Percentiles rank a stretch among this genome's conserved stretches.
These are phyloP conservation scores for Nannoperca obscura DNA, from an alignment of 2,797 vertebrate genomes.

Conservation along the genomic window DNA sequence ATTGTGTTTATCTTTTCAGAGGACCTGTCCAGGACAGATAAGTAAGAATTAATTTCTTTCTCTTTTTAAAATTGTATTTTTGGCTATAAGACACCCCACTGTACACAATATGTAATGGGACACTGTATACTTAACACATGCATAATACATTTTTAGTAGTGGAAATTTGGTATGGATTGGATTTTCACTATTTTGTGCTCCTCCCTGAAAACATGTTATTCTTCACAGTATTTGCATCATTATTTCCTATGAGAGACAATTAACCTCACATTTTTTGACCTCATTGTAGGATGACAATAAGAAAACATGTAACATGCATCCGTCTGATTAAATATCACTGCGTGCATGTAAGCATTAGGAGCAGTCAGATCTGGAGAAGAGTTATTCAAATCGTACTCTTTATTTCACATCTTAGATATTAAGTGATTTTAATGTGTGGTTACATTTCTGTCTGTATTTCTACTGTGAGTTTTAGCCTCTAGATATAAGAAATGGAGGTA, in stretches of 20 bases:
- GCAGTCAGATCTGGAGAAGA: not conserved
- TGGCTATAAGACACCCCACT: not conserved
- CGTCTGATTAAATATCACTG: slow-evolving; percentile 2
- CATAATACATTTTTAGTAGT: not conserved
- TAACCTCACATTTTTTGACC: not conserved
- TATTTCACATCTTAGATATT: not conserved
- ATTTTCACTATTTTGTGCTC: not conserved
- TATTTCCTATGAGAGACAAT: not conserved
- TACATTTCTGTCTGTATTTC: not conserved
- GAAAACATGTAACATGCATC: not conserved
- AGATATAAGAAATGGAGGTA: slow-evolving; percentile 15
- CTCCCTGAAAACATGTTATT: not conserved
- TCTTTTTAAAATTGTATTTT: not conserved
- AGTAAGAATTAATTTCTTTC: slow-evolving; percentile 66
- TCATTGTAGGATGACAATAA: slow-evolving; percentile 1
- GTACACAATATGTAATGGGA: not conserved
- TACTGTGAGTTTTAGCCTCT: slow-evolving; percentile 38
- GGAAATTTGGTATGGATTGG: not conserved
- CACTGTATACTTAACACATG: not conserved
- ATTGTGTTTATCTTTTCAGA: slow-evolving; percentile 29
- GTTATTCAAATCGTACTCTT: slow-evolving; percentile 3
- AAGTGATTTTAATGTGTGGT: not conserved
- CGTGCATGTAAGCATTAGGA: not conserved
- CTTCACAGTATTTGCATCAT: not conserved
- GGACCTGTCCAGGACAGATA: slow-evolving; percentile 35